Conservation (phyloP, 2,888 invertebrate species). For the Lasiommata megera region DNA sequence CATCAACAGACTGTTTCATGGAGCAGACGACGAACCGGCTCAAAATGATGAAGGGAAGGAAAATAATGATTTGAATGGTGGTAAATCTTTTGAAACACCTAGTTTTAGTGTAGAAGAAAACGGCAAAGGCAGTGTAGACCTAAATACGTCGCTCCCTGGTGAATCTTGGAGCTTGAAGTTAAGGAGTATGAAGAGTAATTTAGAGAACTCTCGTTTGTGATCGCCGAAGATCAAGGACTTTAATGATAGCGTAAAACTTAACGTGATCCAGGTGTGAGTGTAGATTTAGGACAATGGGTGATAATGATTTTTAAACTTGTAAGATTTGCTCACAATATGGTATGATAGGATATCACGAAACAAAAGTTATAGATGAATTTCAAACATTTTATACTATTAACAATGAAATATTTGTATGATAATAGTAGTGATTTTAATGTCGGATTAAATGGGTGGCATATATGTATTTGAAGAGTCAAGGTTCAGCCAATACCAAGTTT, state of each 20-base stretch:
- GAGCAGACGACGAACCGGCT: slow-evolving; percentile 24
- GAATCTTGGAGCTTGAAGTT: slow-evolving; percentile 50
- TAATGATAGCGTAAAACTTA: too few species aligned
- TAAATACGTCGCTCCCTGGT: slow-evolving; percentile 20
- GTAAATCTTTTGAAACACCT: not conserved
- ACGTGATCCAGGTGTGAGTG: not conserved
- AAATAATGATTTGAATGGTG: slow-evolving; percentile 6
- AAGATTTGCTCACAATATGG: not conserved
- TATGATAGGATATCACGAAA: too few species aligned
- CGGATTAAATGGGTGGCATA: too few species aligned
- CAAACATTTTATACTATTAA: too few species aligned
- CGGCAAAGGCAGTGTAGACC: slow-evolving; percentile 23
- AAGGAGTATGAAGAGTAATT: slow-evolving; percentile 40
- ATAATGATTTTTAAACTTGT: not conserved
- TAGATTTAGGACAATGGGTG: not conserved
- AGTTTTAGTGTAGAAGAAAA: slow-evolving; percentile 7
- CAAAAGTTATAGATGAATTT: too few species aligned
- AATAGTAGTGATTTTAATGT: too few species aligned
- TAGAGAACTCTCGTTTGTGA: slow-evolving; percentile 59
- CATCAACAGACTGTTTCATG: slow-evolving; percentile 61
- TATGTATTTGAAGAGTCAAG: too few species aligned
- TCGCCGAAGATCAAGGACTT: too few species aligned
- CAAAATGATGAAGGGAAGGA: slow-evolving; percentile 5
- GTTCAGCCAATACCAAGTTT: too few species aligned
- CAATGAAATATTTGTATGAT: too few species aligned